phyloP scores from a whole-genome alignment of 2,797 vertebrate genomes.

The Acanthopagrus latus region DNA sequence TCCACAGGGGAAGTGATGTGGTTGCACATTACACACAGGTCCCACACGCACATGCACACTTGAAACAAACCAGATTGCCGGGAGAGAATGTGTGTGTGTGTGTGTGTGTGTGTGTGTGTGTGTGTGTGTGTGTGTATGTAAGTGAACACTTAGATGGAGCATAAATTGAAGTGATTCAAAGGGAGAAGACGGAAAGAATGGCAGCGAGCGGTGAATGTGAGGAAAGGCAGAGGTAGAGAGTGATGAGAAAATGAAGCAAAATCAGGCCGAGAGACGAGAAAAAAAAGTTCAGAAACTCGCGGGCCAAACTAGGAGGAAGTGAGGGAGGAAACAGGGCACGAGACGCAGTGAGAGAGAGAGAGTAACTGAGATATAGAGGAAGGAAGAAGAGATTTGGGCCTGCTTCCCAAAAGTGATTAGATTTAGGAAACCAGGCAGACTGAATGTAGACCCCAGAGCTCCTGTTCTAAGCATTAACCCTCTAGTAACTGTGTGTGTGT shows the following conservation, averaged over 20 bases:
- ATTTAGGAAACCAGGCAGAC: slow-evolving; percentile 71
- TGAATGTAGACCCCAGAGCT: slow-evolving; percentile 53
- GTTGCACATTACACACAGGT: slow-evolving; percentile 18
- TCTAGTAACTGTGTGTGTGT: slow-evolving; percentile 20
- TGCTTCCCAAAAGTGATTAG: slow-evolving; percentile 73
- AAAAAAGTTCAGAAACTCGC: background rate
- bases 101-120: too few relatives aligned
- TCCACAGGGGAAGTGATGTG: slow-evolving; percentile 27
- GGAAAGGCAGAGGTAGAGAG: background rate
- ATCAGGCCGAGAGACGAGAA: background rate
- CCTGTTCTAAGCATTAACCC: slow-evolving; percentile 54
- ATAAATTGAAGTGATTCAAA: background rate
- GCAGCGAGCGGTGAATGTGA: background rate
- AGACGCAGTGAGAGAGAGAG: slow-evolving; percentile 31
- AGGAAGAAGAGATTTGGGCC: slow-evolving; percentile 57
- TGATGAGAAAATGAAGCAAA: background rate
- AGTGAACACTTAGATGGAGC: background rate
- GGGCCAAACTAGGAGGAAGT: slow-evolving; percentile 4
- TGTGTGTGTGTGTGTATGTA: too few relatives aligned
- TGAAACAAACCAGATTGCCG: slow-evolving; percentile 4
- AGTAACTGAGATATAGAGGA: slow-evolving; percentile 34
- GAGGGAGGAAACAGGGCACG: background rate
- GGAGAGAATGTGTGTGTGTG: background rate
- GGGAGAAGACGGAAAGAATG: background rate
- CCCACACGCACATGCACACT: background rate